Evolutionary conservation across 2,888 invertebrate species (phyloP).

Genomic region (Brachynemurus nebulosus): DNA sequence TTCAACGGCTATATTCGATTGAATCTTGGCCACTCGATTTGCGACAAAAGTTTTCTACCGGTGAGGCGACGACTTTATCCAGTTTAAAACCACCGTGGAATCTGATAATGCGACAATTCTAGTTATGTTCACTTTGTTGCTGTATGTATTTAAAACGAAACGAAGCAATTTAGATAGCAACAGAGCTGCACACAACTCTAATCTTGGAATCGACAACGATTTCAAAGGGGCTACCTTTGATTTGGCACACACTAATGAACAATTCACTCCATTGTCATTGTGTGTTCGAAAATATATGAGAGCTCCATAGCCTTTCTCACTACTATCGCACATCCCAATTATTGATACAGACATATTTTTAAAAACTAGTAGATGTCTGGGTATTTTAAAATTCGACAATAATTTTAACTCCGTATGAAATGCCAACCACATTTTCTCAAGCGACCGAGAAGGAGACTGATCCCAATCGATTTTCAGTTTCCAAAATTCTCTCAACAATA

Average conservation of each 20-base stretch:
- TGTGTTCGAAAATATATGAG: constrained; percentile 13
- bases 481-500: constrained; percentile 11
- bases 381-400: constrained; percentile 6
- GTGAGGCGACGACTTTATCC: constrained; percentile 13
- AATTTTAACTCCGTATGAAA: constrained; percentile 9
- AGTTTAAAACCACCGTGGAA: constrained; percentile 12
- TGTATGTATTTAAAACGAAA: background rate
- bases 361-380: constrained; percentile 3
- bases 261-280: background rate
- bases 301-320: constrained; percentile 11
- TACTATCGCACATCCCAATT: constrained; percentile 12
- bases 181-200: constrained; percentile 15
- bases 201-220: constrained; percentile 12
- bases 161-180: constrained; percentile 10
- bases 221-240: constrained; percentile 13
- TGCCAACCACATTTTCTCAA: constrained; percentile 6
- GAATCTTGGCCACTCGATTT: constrained; percentile 13
- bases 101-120: constrained; percentile 12
- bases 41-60: constrained; percentile 14
- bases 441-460: constrained; percentile 5
- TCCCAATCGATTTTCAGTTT: constrained; percentile 12
- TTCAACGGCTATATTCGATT: constrained; percentile 4
- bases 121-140: background rate
- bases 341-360: constrained; percentile 8
- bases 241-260: constrained; percentile 11